Evolutionary conservation across 2,797 vertebrate species (phyloP), one percentile per base, ranked within the genome.

Genomic region (Etheostoma nigrum): DNA sequence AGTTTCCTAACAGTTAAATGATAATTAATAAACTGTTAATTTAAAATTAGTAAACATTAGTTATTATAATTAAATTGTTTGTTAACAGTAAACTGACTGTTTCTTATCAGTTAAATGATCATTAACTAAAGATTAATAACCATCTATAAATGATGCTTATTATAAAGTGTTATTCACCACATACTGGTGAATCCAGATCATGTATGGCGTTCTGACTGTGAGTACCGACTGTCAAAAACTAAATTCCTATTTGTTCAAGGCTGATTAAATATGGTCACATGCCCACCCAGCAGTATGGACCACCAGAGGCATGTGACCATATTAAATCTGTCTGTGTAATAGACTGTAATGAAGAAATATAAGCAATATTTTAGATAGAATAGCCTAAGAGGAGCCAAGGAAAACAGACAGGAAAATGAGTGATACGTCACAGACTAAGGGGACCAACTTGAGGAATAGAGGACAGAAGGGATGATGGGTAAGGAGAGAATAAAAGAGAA

Each of bases 341-440:
- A 61, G 48, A 61, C 15, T 51, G 16, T 73, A 75, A 80, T 40
- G 16, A 76, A 51, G 6, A 21, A 52, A 63, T 55, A 64, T 6
- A 40, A 78, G 62, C 51, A 78, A 40, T 36, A 40, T 40, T 10
- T 40, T 40, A 11, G 36, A 40, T 40, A 11, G 42, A 67, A 16
- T 16, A 42, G 25, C 16, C 53, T 13, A 57, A 55, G 44, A 62
- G 1, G 3, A 60, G 49, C 25, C 40, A 74, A 51, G 65, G 52
- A 69, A 78, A 79, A 61, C 53, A 72, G 53, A 67, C 68, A 67
- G 49, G 57, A 74, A 44, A 75, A 70, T 40, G 62, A 76, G 27
- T 48, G 44, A 44, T 33, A 42, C 23, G 49, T 44, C 5, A 15
- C 18, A 59, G 45, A 16, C 51, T 54, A 73, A 57, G 21, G 25